Percentiles rank a stretch among this genome's conserved stretches.
These are phyloP conservation scores for Ichneumoninae sp. DNA, from an alignment of 2,888 invertebrate species.

Conservation along the genomic window DNA sequence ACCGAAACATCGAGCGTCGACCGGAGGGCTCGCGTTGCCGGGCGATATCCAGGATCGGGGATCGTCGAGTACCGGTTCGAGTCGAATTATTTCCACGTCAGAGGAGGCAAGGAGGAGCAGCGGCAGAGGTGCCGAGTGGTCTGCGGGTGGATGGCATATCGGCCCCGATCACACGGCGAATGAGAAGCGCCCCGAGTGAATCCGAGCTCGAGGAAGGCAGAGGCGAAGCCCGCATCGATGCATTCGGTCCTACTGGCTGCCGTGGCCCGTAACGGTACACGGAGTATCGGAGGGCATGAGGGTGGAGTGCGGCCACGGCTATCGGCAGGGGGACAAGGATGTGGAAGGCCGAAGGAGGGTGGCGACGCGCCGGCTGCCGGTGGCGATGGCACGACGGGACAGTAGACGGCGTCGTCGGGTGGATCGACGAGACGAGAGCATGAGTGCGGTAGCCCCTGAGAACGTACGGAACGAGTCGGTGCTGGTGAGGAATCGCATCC, in stretches of 20 bases:
- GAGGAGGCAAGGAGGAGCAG: slow-evolving; percentile 64
- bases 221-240: slow-evolving; percentile 77
- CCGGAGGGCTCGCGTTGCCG: slow-evolving; percentile 47
- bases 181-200: slow-evolving; percentile 75
- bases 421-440: neutral
- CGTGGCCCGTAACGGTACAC: slow-evolving; percentile 47
- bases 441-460: neutral
- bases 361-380: slow-evolving; percentile 30
- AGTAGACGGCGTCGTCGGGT: slow-evolving; percentile 15
- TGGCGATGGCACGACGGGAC: slow-evolving; percentile 62
- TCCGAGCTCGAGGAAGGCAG: slow-evolving; percentile 71
- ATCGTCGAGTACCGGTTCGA: slow-evolving; percentile 58
- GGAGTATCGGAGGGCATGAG: slow-evolving; percentile 36
- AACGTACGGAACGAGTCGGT: slow-evolving; percentile 20
- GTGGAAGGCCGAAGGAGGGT: slow-evolving; percentile 65
- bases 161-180: slow-evolving; percentile 75
- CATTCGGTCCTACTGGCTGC: slow-evolving; percentile 67
- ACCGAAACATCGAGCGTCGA: slow-evolving; percentile 52
- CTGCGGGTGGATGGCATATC: slow-evolving; percentile 45
- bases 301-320: slow-evolving; percentile 10
- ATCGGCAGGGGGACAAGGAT: slow-evolving; percentile 31
- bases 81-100: slow-evolving; percentile 69
- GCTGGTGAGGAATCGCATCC: slow-evolving; percentile 4
- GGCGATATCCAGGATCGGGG: slow-evolving; percentile 54
- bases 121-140: slow-evolving; percentile 62